Percentiles rank a stretch among this genome's conserved stretches.
phyloP scores from a whole-genome alignment of 2,888 invertebrate genomes.

The Thecocarcelia acutangulata region DNA sequence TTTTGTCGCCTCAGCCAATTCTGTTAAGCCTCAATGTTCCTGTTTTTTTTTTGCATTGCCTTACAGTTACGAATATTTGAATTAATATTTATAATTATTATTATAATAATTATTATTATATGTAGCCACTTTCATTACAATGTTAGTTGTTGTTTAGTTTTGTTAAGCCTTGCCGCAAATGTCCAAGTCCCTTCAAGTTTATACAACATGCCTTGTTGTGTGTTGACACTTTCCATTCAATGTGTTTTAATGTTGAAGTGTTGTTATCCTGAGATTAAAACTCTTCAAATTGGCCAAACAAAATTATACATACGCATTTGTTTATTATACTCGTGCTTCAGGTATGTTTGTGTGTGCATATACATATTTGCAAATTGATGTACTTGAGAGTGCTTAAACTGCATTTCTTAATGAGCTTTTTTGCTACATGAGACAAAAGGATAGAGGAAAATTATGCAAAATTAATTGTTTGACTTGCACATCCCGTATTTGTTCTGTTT shows the following conservation, averaged over 20 bases:
- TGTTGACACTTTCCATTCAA: slow-evolving; percentile 67
- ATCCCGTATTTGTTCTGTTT: too few species aligned
- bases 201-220: slow-evolving; percentile 55
- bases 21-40: neutral
- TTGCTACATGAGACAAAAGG: too few species aligned
- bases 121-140: neutral
- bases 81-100: slow-evolving; percentile 36
- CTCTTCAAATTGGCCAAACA: slow-evolving; percentile 43
- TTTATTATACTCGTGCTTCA: neutral
- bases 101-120: slow-evolving; percentile 40
- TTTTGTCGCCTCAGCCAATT: neutral
- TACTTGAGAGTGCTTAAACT: neutral
- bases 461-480: too few species aligned
- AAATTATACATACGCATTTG: neutral
- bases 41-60: too few species aligned
- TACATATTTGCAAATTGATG: neutral
- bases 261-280: slow-evolving; percentile 70
- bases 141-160: slow-evolving; percentile 37
- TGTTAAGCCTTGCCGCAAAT: slow-evolving; percentile 44
- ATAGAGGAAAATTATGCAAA: too few species aligned
- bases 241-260: slow-evolving; percentile 69
- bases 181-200: slow-evolving; percentile 24
- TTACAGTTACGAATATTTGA: slow-evolving; percentile 27
- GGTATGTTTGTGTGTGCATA: neutral
- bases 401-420: too few species aligned